Conservation (phyloP, 2,113 vertebrate genomes). For the Piprites chloris region DNA sequence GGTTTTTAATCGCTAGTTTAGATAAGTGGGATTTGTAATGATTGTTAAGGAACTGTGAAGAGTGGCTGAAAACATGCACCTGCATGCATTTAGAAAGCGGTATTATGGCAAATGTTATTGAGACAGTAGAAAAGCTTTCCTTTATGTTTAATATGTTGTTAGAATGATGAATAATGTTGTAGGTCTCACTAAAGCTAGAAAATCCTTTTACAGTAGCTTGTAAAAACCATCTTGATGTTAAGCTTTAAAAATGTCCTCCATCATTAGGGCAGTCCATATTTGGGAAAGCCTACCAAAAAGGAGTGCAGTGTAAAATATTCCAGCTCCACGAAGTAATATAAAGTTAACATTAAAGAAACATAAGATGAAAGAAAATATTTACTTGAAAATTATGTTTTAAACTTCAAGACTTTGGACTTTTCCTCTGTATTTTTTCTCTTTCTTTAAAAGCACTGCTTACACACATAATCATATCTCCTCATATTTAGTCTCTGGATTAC, state of each 20-base stretch:
- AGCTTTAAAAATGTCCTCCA: background rate
- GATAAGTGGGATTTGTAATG: conserved; percentile 47
- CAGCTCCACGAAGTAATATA: background rate
- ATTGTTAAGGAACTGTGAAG: conserved; percentile 22
- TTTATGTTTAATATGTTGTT: background rate
- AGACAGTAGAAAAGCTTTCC: background rate
- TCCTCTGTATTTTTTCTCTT: background rate
- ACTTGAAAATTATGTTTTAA: background rate
- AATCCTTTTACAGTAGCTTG: background rate
- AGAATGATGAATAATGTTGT: background rate
- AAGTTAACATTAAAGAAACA: background rate
- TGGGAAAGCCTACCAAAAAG: background rate
- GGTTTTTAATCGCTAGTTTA: conserved; percentile 50
- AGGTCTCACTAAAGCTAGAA: background rate
- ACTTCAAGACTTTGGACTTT: background rate
- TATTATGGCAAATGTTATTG: background rate
- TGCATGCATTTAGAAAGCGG: background rate
- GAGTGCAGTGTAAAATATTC: background rate
- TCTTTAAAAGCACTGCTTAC: background rate
- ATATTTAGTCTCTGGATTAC: background rate
- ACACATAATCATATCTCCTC: background rate
- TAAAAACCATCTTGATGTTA: background rate
- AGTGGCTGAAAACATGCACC: conserved; percentile 40
- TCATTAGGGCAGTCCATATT: background rate
- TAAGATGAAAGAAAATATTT: background rate